Conservation (phyloP, 2,888 invertebrate genomes). For the Torymus auratus region DNA sequence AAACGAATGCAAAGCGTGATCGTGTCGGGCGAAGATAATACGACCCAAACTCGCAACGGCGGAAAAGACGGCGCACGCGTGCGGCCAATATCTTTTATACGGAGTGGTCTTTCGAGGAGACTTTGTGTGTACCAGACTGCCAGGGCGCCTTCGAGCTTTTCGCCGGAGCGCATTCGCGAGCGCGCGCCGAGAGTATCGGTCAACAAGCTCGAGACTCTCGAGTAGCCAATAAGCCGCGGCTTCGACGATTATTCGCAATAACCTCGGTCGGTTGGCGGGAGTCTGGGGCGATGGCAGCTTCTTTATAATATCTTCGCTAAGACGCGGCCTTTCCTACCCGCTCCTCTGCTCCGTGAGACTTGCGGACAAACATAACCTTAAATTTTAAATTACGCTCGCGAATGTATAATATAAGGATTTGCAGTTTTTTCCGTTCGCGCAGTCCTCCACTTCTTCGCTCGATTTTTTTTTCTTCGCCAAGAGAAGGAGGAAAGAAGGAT, state of each 20-base stretch:
- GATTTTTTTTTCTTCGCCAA: not conserved
- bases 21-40: slow-evolving; percentile 3
- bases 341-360: slow-evolving; percentile 28
- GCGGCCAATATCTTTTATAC: slow-evolving; percentile 50
- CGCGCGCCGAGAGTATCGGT: slow-evolving; percentile 54
- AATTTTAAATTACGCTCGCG: slow-evolving; percentile 53
- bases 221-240: slow-evolving; percentile 57
- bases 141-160: slow-evolving; percentile 12
- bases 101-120: slow-evolving; percentile 40
- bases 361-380: slow-evolving; percentile 57
- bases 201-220: slow-evolving; percentile 56
- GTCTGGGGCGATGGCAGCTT: not conserved
- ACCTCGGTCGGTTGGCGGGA: slow-evolving; percentile 6
- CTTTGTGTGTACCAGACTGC: slow-evolving; percentile 19
- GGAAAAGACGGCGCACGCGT: not conserved
- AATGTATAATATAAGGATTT: slow-evolving; percentile 50
- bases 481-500: too few relatives aligned
- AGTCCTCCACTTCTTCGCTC: not conserved
- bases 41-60: not conserved
- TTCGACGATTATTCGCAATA: slow-evolving; percentile 59
- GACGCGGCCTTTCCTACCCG: not conserved
- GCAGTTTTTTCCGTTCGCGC: slow-evolving; percentile 1
- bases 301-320: slow-evolving; percentile 51
- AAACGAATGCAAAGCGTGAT: too few relatives aligned
- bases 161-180: not conserved